Evolutionary conservation across 2,888 invertebrate species (phyloP), one percentile per base, ranked within the genome.

Genomic region (Chymomyza fuscimana): DNA sequence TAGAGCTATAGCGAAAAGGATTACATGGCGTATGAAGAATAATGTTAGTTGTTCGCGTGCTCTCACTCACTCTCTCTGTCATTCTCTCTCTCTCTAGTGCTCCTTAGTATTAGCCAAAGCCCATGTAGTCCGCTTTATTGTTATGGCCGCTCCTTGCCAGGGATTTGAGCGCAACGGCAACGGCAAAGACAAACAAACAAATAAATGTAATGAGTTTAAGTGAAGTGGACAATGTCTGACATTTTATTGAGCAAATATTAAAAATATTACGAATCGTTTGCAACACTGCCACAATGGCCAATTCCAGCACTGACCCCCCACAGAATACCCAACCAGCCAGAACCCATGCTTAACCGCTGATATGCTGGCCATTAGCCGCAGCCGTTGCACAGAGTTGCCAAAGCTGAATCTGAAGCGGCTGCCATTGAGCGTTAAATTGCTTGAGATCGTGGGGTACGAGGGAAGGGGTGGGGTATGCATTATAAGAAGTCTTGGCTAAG

Each of bases 201-300:
- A 82, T 82, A 87, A 87, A 82, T 85, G 87, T 82, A 82, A 82
- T 82, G 87, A 82, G 82, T 87, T 74, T 79, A 87, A 87, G 82
- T 85, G 85, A 58, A 58, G 58, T 58, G 58, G 58, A 58, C 58
- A 58, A 22, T 22, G 86, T 83, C 86, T 69, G 79, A 85, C 82
- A 84, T 86, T 86, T 88, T 86, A 88, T 87, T 87, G 82, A 84
- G 87, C 87, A 82, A 88, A 88, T 86, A 86, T 86, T 88, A 86
- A 86, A 86, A 86, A 88, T 86, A 86, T 86, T 88, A 86, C 88
- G 79, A 86, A 88, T 86, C 82, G 87, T 73, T 80, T 82, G 74
- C 84, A 69, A 51, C 50, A 29, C 40, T 15, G 15, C 15, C 58
- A 58, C 58, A 56, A 65, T 64, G 16, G 19, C 63, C 56, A 54